Evolutionary conservation across 2,888 invertebrate species (phyloP), one percentile per base, ranked within the genome.

Genomic region (Meganola albula): DNA sequence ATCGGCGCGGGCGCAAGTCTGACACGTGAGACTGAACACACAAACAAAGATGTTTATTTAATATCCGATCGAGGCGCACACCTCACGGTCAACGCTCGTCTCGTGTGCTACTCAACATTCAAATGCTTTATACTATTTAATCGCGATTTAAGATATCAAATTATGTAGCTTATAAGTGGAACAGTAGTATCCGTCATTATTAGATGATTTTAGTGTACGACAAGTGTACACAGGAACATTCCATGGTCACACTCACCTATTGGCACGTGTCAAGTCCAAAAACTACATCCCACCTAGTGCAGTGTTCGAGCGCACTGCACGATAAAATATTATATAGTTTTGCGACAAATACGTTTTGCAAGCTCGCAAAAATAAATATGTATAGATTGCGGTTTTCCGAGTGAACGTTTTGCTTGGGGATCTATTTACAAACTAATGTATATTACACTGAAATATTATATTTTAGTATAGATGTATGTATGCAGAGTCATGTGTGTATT

Each of bases 401-500:
- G 63, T 61, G 55, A 46, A 42, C 42, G 57, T 51, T 54, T 55
- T 54, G 65, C 61, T 65, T 50, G 68, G 61, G 66, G 71, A 66
- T 74, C 69, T 84, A 84, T 83, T 83, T 83, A 84, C 82, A 82
- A 74, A 69, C 53, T 63, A 68, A 67, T 79, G 74, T 83, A 75
- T 78, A 73, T 74, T 75, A 71, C 68, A 76, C 70, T 70, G 71
- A 67, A 74, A 74, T 68, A 70, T 53, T 53, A 48, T 76, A 80
- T 83, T 77, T 76, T 77, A 78, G 71, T 76, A 76, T 77, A 78
- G 71, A 73, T 71, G 70, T 77, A 74, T 78, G 78, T 77, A 77
- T 75, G 75, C 75, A 79, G 77, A 83, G 76, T 73, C 72, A 72
- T 67, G 76, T 66, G 74, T 76, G 80, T 85, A 85, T 84, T 85